Evolutionary conservation across 2,888 invertebrate genomes (phyloP).

Genomic region (Brenthis hecate): DNA sequence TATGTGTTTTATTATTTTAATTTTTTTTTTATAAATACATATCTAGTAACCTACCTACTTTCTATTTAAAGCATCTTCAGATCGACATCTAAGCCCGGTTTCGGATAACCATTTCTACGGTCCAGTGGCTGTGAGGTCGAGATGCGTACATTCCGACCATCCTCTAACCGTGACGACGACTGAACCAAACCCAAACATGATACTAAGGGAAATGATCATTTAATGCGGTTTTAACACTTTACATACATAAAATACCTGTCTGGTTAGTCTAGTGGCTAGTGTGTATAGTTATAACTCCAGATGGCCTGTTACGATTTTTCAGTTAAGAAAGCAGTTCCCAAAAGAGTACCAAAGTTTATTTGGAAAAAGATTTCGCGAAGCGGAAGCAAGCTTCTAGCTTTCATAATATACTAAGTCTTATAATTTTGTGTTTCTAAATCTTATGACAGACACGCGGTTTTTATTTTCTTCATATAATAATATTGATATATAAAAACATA

Average conservation of each 20-base stretch:
- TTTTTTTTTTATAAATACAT: too few relatives aligned
- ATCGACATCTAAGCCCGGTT: constrained; percentile 10
- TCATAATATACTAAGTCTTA: not conserved
- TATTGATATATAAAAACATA: too few relatives aligned
- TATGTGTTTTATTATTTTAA: too few relatives aligned
- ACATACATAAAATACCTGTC: not conserved
- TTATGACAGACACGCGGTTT: too few relatives aligned
- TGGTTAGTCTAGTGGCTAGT: too few relatives aligned
- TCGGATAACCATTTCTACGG: not conserved
- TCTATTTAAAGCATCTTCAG: constrained; percentile 2
- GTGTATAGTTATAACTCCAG: too few relatives aligned
- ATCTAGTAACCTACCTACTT: not conserved
- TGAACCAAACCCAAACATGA: constrained; percentile 8
- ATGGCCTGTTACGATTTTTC: too few relatives aligned
- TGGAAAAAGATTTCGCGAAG: too few relatives aligned
- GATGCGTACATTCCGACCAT: constrained; percentile 20
- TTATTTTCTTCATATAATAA: too few relatives aligned
- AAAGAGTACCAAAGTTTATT: not conserved
- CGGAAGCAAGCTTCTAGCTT: not conserved
- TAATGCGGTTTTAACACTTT: not conserved
- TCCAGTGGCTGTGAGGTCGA: constrained; percentile 19
- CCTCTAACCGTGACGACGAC: constrained; percentile 23
- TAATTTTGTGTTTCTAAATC: not conserved
- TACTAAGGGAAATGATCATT: not conserved
- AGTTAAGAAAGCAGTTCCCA: not conserved